A percentile compares a stretch with the other conserved stretches of the same genome.
phyloP scores from a whole-genome alignment of 1,140 invertebrate species.

The Bombus vancouverensis region DNA sequence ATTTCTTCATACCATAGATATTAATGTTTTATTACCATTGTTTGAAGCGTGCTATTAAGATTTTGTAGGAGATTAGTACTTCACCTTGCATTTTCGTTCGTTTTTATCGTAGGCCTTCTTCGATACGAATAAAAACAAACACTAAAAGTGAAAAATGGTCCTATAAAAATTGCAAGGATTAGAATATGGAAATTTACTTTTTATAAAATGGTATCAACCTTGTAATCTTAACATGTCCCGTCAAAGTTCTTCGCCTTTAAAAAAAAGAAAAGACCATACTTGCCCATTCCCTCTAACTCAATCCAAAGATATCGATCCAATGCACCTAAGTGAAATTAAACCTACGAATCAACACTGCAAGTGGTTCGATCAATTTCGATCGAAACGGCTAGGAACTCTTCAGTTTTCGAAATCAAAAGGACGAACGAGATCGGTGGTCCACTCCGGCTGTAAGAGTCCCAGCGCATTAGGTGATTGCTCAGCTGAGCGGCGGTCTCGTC shows the following conservation, averaged over 20 bases:
- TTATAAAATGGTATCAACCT: no score
- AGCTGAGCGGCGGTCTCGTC: slow-evolving; percentile 34
- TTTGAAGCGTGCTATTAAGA: background rate
- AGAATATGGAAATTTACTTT: no score
- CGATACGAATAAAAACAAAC: no score
- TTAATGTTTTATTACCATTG: background rate
- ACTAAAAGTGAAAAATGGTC: no score
- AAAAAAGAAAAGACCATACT: no score
- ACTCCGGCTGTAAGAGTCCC: background rate
- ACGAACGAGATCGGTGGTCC: background rate
- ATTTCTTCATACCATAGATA: background rate
- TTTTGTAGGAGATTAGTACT: background rate
- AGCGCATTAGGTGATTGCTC: slow-evolving; percentile 73
- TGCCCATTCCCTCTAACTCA: no score
- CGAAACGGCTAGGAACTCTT: background rate
- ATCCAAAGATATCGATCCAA: no score
- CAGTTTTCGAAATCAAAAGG: background rate
- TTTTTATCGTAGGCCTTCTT: no score
- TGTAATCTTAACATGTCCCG: no score
- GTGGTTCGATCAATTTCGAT: background rate
- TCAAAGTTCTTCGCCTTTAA: no score
- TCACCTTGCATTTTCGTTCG: no score
- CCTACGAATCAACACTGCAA: background rate
- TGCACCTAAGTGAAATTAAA: background rate
- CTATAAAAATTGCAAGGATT: no score